Evolutionary conservation across 2,888 invertebrate genomes (phyloP).

Genomic region (Luperina testacea): DNA sequence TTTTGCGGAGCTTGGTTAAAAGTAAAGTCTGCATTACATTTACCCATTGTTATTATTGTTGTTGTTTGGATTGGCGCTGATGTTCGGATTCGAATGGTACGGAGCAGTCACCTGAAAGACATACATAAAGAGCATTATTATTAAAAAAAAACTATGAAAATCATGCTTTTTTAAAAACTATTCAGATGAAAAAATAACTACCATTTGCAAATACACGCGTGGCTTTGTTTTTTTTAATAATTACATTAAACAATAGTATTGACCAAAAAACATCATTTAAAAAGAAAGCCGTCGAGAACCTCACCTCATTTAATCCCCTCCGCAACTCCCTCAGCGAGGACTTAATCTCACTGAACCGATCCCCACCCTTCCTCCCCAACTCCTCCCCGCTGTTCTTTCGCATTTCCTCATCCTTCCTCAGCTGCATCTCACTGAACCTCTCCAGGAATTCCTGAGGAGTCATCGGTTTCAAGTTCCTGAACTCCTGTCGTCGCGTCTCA

Average conservation of each 20-base stretch:
- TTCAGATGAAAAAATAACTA: background rate
- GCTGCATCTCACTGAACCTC: constrained; percentile 78
- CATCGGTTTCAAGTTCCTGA: constrained; percentile 82
- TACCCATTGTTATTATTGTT: constrained; percentile 68
- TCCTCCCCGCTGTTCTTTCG: constrained; percentile 55
- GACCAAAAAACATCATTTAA: background rate
- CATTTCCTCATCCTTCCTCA: constrained; percentile 64
- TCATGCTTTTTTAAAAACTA: background rate
- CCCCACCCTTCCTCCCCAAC: constrained; percentile 55
- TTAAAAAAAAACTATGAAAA: background rate
- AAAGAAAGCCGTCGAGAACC: background rate
- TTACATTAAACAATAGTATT: no score
- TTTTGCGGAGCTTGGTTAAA: no score
- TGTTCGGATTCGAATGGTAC: constrained; percentile 73
- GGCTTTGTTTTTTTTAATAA: no score
- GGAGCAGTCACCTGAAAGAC: constrained; percentile 83
- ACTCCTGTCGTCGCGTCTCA: constrained; percentile 61
- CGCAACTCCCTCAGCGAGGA: constrained; percentile 81
- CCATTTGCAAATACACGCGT: no score
- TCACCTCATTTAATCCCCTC: constrained; percentile 84
- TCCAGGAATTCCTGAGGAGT: constrained; percentile 78
- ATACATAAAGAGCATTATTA: constrained; percentile 5
- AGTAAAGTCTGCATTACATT: constrained; percentile 33
- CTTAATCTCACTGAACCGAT: constrained; percentile 85
- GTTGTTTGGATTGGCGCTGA: constrained; percentile 34